Conservation (phyloP, 2,797 vertebrate species). For the Vireo griseus region DNA sequence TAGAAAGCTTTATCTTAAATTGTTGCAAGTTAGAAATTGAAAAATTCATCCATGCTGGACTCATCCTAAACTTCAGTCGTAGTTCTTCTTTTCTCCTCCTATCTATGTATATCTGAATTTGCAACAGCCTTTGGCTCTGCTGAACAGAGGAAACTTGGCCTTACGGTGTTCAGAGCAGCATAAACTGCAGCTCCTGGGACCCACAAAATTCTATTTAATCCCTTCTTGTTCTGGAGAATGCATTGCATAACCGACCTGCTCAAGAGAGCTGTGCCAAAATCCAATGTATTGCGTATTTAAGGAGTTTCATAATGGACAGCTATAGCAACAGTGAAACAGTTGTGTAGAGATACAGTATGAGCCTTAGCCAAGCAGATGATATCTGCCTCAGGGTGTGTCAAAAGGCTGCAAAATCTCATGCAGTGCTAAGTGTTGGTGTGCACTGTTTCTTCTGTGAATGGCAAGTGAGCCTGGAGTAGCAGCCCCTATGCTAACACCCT, state of each 20-base stretch:
- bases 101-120: not conserved
- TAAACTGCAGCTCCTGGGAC: not conserved
- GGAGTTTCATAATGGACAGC: not conserved
- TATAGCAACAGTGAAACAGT: not conserved
- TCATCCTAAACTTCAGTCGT: not conserved
- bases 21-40: not conserved
- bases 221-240: not conserved
- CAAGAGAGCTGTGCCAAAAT: not conserved
- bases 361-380: not conserved
- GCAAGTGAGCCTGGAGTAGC: not conserved
- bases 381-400: not conserved
- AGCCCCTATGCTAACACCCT: not conserved
- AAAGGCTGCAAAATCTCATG: not conserved
- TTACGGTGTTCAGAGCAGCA: not conserved
- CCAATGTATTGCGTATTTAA: not conserved
- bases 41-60: not conserved
- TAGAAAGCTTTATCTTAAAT: not conserved
- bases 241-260: constrained; percentile 8
- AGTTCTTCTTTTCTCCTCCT: not conserved
- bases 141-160: not conserved
- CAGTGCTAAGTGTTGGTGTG: not conserved
- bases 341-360: not conserved
- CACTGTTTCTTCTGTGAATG: not conserved
- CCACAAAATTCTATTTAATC: not conserved
- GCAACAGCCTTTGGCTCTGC: not conserved